These are phyloP conservation scores for Empidonax traillii DNA, from an alignment of 2,113 vertebrate species.

Conservation along the genomic window DNA sequence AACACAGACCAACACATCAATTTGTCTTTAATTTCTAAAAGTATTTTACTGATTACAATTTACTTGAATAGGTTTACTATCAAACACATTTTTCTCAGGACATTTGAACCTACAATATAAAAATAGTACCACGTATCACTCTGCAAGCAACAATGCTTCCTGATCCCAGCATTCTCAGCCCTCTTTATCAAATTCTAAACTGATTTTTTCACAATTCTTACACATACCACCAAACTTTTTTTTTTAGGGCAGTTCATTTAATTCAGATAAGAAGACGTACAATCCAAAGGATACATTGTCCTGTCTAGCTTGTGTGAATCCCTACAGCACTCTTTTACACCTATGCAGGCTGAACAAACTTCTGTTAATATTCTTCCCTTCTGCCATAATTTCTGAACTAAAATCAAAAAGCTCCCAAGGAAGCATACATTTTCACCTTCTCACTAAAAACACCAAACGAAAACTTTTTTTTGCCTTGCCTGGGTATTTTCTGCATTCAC, in stretches of 20 bases:
- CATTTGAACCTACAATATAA: not conserved
- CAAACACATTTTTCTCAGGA: not conserved
- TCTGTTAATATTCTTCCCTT: not conserved
- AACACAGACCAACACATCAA: not conserved
- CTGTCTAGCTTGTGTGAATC: not conserved
- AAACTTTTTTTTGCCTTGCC: not conserved
- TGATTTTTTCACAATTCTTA: not conserved
- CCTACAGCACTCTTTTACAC: not conserved
- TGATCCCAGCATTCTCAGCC: not conserved
- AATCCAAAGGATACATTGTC: not conserved
- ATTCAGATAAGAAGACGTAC: not conserved
- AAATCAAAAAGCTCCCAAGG: not conserved
- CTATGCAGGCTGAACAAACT: accelerated
- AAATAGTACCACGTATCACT: not conserved
- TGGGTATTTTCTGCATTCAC: not conserved
- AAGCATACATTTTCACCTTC: not conserved
- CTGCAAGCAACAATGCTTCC: not conserved
- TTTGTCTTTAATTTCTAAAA: not conserved
- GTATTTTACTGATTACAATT: not conserved
- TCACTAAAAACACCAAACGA: not conserved
- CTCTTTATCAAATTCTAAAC: not conserved
- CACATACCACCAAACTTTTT: not conserved
- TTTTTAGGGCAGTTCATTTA: not conserved
- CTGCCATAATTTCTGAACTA: not conserved
- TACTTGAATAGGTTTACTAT: not conserved